Base-by-base conservation (phyloP, 2,113 vertebrate species). In the Festucalex cinctus region DNA sequence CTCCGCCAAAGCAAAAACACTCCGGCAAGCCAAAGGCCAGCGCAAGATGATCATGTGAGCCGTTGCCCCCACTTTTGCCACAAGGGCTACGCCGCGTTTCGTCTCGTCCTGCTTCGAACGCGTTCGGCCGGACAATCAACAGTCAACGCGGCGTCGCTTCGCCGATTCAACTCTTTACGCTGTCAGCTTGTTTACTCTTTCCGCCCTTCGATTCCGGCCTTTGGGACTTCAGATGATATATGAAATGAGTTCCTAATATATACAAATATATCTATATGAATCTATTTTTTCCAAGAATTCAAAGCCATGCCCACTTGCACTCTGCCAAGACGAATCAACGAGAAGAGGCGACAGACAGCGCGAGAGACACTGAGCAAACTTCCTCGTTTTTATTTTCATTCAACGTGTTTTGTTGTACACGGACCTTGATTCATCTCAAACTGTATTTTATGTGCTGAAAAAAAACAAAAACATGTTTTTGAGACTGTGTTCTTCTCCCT, bases 21-120 rank as follows among this genome's bases (percentile, higher is more conserved):
- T 87, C 83, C 79, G 86, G 84, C n/a, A n/a, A n/a, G n/a, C 46
- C 28, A 2, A 32, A 32, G 56, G 75, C 71, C 62, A 63, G 78
- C 57, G 64, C 75, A 70, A 83, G 86, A 79, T 78, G 86, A 87
- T 66, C 73, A 49, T 68, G 83, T 85, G 84, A 86, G 78, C 74
- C 72, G 74, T 22, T n/a, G 43, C 48, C 20, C 20, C 48, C 20
- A 32, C 73, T 24, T 39, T 39, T 4, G 28, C 36, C 86, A 69
- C 75, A 92, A 92, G 91, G 91, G 90, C 92, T 92, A 91, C 54
- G 82, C 80, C 66, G 63, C 56, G 80, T 88, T 80, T 85, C 80
- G 66, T 77, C 83, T 82, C 59, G 69, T 85, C 77, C 77, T 63
- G 73, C 79, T 85, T 87, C 76, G n/a, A 79, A 79, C 82, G 80